A percentile compares a stretch with the other conserved stretches of the same genome.
Conservation (phyloP, 2,113 vertebrate genomes). For the Fregetta grallaria region DNA sequence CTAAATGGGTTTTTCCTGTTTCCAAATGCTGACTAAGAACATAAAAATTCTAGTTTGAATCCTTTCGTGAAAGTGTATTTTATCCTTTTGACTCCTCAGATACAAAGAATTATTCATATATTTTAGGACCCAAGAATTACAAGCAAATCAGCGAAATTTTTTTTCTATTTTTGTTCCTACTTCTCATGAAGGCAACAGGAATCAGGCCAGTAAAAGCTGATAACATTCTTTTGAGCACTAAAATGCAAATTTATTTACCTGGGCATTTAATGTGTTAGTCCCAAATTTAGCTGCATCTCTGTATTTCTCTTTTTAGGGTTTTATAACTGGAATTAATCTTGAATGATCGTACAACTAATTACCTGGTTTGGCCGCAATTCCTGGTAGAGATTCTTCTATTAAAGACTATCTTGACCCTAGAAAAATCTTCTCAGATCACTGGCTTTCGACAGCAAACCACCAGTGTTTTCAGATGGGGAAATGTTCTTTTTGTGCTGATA, state of each 20-base stretch:
- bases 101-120: neutral
- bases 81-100: neutral
- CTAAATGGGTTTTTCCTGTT: neutral
- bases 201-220: neutral
- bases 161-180: neutral
- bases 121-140: neutral
- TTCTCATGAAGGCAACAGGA: neutral
- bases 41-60: slow-evolving; percentile 14
- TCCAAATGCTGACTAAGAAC: slow-evolving; percentile 6
- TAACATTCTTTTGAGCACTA: neutral
- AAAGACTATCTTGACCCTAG: neutral
- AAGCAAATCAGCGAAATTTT: neutral
- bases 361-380: neutral
- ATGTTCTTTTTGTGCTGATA: neutral
- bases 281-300: neutral
- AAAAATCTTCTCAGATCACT: neutral
- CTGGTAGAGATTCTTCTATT: neutral
- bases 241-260: neutral
- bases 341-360: neutral
- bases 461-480: neutral
- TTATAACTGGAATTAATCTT: neutral
- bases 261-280: neutral
- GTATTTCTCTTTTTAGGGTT: neutral
- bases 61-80: slow-evolving; percentile 12
- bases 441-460: neutral